A percentile compares a stretch with the other conserved stretches of the same genome.
These are phyloP conservation scores for Batillaria attramentaria DNA, from an alignment of 1,140 invertebrate genomes.

Conservation along the genomic window DNA sequence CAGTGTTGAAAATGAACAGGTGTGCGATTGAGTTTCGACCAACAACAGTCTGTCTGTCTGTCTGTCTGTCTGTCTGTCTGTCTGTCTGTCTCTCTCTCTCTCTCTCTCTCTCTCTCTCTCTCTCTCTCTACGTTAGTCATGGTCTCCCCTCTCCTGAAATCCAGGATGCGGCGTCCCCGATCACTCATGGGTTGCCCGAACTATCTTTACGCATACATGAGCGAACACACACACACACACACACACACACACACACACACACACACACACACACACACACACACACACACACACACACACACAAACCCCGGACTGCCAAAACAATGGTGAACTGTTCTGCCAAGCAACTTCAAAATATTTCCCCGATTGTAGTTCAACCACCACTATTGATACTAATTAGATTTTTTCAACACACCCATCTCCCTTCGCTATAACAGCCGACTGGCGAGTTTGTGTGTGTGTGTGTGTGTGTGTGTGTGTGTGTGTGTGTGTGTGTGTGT, in stretches of 20 bases:
- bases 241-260: conserved; percentile 7
- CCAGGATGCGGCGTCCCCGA: no score
- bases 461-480: conserved; percentile 14
- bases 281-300: neutral
- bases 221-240: neutral
- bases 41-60: neutral
- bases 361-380: neutral
- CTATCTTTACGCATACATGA: neutral
- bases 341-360: neutral
- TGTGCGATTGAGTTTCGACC: neutral
- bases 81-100: neutral
- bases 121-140: conserved; percentile 8
- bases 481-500: neutral
- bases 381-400: neutral
- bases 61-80: neutral
- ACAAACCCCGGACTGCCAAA: neutral
- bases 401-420: no score
- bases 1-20: neutral
- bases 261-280: conserved; percentile 15
- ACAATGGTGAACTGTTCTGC: neutral
- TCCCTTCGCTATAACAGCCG: no score
- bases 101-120: neutral
- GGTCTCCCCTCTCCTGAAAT: no score
- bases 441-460: neutral
- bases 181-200: neutral